Evolutionary conservation across 2,888 invertebrate species (phyloP).

Genomic region (Nymphalis c-album): DNA sequence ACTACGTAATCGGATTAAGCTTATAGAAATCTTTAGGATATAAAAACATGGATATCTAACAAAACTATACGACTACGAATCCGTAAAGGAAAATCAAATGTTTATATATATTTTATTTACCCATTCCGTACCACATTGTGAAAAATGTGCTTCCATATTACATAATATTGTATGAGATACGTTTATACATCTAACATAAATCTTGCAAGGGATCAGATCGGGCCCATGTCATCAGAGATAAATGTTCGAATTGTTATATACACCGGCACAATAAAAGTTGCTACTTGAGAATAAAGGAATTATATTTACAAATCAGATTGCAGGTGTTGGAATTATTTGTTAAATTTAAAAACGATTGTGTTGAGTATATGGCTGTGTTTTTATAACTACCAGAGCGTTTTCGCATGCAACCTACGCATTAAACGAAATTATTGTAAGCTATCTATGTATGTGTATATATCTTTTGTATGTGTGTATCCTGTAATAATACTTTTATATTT

Average conservation of each 20-base stretch:
- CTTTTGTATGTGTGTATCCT: too few relatives aligned
- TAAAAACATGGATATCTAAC: background rate
- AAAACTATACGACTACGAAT: background rate
- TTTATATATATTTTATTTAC: background rate
- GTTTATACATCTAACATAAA: slow-evolving; percentile 2
- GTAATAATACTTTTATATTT: too few relatives aligned
- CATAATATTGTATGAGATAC: background rate
- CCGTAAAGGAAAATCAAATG: background rate
- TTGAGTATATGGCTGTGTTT: too few relatives aligned
- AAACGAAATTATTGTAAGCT: too few relatives aligned
- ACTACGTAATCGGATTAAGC: too few relatives aligned
- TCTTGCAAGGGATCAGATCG: slow-evolving; percentile 4
- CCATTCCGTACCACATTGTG: background rate
- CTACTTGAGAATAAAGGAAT: background rate
- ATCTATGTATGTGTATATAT: too few relatives aligned
- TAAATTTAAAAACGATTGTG: too few relatives aligned
- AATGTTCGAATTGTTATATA: background rate
- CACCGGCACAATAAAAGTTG: background rate
- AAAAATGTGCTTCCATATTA: slow-evolving; percentile 2
- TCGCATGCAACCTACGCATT: too few relatives aligned
- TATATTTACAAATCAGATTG: background rate
- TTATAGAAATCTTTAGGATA: too few relatives aligned
- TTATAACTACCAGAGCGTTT: too few relatives aligned
- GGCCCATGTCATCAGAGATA: slow-evolving; percentile 3
- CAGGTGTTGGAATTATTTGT: background rate